Conservation (phyloP, 2,113 vertebrate genomes). For the Aplodontia rufa region DNA sequence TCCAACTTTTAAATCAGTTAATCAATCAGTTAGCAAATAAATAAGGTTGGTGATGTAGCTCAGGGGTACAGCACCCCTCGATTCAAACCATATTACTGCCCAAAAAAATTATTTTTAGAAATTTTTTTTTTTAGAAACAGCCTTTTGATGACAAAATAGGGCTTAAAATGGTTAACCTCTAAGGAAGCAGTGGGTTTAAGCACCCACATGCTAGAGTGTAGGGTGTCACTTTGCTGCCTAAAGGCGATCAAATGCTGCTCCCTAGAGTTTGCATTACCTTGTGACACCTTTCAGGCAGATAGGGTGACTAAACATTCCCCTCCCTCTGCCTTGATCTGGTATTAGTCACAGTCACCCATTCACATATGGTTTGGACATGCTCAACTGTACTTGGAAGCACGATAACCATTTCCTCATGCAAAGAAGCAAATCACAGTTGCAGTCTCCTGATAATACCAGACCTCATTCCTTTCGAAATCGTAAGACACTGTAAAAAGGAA, state of each 20-base stretch:
- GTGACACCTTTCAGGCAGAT: accelerated
- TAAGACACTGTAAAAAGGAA: not conserved
- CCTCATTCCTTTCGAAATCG: not conserved
- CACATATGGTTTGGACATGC: not conserved
- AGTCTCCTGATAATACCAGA: not conserved
- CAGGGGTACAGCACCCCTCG: no score
- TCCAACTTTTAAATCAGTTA: no score
- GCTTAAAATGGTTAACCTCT: not conserved
- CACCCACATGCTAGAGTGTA: no score
- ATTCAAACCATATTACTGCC: no score
- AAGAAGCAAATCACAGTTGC: not conserved
- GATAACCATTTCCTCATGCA: not conserved
- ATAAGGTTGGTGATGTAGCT: no score
- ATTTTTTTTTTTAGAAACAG: no score
- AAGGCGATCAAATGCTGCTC: not conserved
- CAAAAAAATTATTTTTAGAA: no score
- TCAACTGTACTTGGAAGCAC: not conserved
- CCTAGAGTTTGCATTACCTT: not conserved
- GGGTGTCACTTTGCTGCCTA: not conserved
- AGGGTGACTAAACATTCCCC: not conserved
- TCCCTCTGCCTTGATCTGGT: not conserved
- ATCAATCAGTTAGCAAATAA: no score
- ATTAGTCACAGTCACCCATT: not conserved
- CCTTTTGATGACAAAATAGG: not conserved
- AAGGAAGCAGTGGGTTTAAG: not conserved